Evolutionary conservation across 2,113 vertebrate genomes (phyloP).

Genomic region (Zosterops hypoxanthus): DNA sequence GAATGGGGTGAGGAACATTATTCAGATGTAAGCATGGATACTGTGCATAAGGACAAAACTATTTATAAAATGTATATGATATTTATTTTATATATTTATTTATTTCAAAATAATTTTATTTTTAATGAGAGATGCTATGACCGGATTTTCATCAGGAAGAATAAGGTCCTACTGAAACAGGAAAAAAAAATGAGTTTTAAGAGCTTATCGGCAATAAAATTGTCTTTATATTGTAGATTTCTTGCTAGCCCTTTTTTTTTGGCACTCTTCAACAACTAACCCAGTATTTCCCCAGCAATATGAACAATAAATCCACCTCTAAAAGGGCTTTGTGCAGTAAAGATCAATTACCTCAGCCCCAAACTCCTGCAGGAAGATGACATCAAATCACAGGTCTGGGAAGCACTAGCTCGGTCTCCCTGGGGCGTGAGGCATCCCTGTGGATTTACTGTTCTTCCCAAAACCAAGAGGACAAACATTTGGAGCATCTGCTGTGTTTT

Average conservation of each 20-base stretch:
- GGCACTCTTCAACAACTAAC: background rate
- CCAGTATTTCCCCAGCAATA: background rate
- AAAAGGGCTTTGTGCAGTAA: background rate
- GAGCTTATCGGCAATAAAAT: slow-evolving; percentile 93
- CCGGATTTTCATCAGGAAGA: slow-evolving; percentile 81
- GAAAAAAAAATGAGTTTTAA: slow-evolving; percentile 72
- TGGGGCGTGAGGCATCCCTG: fast-evolving
- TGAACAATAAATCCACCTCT: background rate
- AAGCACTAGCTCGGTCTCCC: fast-evolving
- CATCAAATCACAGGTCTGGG: background rate
- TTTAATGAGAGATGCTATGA: slow-evolving; percentile 86
- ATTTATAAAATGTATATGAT: slow-evolving; percentile 99
- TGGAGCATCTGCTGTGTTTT: background rate
- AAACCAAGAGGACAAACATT: background rate
- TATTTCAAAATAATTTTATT: slow-evolving; percentile 93
- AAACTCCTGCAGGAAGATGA: background rate
- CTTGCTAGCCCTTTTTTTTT: slow-evolving; percentile 62
- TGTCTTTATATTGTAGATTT: slow-evolving; percentile 83
- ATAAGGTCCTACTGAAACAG: slow-evolving; percentile 81
- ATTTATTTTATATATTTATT: slow-evolving; percentile 99
- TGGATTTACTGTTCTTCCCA: background rate
- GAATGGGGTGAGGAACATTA: slow-evolving; percentile 76
- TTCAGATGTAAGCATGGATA: slow-evolving; percentile 88
- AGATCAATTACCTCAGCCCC: background rate
- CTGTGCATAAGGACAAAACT: slow-evolving; percentile 94